Percentiles rank a stretch among this genome's conserved stretches.
Evolutionary conservation across 2,113 vertebrate species (phyloP).

Genomic region (Peromyscus maniculatus): DNA sequence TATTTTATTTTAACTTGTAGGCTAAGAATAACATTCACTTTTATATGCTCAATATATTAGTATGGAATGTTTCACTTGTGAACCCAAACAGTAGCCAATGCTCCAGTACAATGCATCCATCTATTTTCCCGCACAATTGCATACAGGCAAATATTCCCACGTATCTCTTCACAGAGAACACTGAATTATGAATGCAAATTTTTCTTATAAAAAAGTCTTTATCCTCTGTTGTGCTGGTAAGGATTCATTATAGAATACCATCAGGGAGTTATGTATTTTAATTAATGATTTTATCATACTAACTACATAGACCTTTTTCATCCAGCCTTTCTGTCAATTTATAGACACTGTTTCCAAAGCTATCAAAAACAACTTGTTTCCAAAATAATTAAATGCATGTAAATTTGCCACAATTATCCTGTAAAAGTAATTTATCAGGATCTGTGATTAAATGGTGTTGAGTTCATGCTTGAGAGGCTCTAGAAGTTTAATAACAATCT

Average conservation of each 20-base stretch:
- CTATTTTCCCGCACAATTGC: background rate
- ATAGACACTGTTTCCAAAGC: slow-evolving; percentile 50
- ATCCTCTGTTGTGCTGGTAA: slow-evolving; percentile 14
- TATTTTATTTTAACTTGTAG: background rate
- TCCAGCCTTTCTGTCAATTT: slow-evolving; percentile 25
- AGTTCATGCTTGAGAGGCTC: background rate
- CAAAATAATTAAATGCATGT: slow-evolving; percentile 49
- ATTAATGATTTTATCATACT: slow-evolving; percentile 68
- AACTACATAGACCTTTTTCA: background rate
- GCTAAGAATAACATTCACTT: background rate
- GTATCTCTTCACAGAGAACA: background rate
- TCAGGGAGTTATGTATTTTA: slow-evolving; percentile 64
- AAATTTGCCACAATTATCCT: slow-evolving; percentile 48
- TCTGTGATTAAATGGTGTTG: slow-evolving; percentile 54
- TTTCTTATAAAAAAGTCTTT: slow-evolving; percentile 42
- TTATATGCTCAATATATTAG: background rate
- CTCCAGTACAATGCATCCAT: background rate
- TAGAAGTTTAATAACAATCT: background rate
- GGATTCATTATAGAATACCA: slow-evolving; percentile 31
- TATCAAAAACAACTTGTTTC: slow-evolving; percentile 63
- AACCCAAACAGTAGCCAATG: background rate
- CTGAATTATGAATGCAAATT: background rate
- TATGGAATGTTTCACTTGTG: background rate
- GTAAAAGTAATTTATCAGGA: slow-evolving; percentile 43
- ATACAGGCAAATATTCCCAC: background rate